Evolutionary conservation across 2,888 invertebrate genomes (phyloP), one percentile per base, ranked within the genome.

Genomic region (Ferdinandea cuprea): DNA sequence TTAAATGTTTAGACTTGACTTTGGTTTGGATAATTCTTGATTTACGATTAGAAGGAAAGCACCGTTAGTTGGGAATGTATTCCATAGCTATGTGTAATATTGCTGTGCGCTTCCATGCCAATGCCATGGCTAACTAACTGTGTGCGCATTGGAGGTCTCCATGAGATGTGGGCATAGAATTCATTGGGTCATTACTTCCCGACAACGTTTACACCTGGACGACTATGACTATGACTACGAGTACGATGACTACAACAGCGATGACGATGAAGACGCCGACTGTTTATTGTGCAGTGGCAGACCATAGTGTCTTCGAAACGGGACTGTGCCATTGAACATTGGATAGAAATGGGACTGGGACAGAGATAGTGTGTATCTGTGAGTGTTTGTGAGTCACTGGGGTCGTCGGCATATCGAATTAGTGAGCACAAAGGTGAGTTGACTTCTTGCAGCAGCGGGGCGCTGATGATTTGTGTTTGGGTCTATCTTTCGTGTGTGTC

Each of bases 1-100:
- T 42, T 30, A 11, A 17, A 44, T 46, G 66, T 66, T 79, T 44
- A 73, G 66, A 48, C 79, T 63, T 58, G 66, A 48, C 79, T 63
- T 58, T 32, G 54, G 59, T 48, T 81, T 28, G 71, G 71, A 77
- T 77, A 77, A 37, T 77, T 81, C 81, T 81, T 81, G 81, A 81
- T 81, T 81, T 81, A 81, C 81, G 81, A 81, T 81, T 81, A 81
- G 76, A 81, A 81, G 37, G 71, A 76, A 81, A 81, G 66, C 81
- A 81, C 81, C 81, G 81, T 81, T 81, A 81, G 71, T 59, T 71
- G 65, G 59, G 69, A 74, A 80, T 80, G 42, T 42, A 40, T 44
- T 28, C 32, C 17, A 30, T 32, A 32, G 40, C 28, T 52, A 15
- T 28, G 35, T 21, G 30, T 17, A n/a, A n/a, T 21, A 15, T 11